Evolutionary conservation across 2,113 vertebrate genomes (phyloP).

Genomic region (Lipophrys pholis): DNA sequence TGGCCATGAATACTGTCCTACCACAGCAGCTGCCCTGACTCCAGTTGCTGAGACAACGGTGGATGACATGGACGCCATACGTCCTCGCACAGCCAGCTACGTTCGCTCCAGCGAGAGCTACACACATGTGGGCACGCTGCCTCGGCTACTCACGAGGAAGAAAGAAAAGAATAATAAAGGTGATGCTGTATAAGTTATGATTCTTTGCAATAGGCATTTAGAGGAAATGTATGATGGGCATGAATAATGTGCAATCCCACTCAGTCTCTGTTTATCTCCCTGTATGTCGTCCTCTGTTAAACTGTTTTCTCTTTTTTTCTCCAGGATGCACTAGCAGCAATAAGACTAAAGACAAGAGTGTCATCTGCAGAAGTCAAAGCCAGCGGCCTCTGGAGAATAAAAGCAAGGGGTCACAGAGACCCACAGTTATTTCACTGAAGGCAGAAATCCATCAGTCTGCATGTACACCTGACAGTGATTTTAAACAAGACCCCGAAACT

Average conservation of each 20-base stretch:
- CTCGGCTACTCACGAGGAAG: conserved; percentile 74
- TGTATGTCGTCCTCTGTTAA: too few relatives aligned
- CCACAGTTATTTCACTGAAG: conserved; percentile 7
- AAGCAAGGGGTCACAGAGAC: conserved; percentile 17
- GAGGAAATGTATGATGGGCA: neutral
- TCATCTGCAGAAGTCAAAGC: conserved; percentile 65
- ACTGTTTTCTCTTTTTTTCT: neutral
- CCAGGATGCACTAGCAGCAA: conserved; percentile 43
- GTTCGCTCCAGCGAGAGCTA: conserved; percentile 92
- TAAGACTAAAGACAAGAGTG: conserved; percentile 66
- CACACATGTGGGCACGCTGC: conserved; percentile 94
- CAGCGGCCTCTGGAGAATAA: conserved; percentile 49
- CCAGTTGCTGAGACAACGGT: conserved; percentile 68
- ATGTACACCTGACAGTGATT: neutral
- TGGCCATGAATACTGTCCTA: neutral
- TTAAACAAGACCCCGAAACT: neutral
- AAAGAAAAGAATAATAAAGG: conserved; percentile 67
- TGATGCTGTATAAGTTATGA: neutral
- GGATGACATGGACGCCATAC: conserved; percentile 85
- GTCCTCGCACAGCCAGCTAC: conserved; percentile 85
- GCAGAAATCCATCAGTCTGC: neutral
- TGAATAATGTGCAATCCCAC: too few relatives aligned
- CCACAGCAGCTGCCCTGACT: neutral
- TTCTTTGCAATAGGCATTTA: neutral
- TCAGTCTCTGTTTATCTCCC: too few relatives aligned